Evolutionary conservation across 2,888 invertebrate genomes (phyloP).

Genomic region (Epinotia bilunana): DNA sequence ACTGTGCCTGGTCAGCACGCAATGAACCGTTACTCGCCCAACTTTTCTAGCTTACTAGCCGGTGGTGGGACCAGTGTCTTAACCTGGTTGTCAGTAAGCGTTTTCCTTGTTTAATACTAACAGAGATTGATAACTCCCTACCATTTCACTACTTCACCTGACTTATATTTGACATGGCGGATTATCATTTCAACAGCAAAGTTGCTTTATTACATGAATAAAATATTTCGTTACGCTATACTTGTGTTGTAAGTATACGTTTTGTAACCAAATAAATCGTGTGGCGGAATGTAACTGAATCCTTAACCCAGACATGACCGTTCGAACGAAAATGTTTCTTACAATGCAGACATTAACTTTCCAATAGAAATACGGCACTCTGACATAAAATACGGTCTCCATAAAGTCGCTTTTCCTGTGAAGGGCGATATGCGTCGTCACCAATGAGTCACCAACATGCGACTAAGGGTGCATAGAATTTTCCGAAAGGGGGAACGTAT

Average conservation of each 20-base stretch:
- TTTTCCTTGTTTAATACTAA: no score
- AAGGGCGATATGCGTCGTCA: constrained; percentile 21
- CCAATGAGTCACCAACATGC: constrained; percentile 43
- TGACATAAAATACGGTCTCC: not conserved
- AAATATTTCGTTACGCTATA: no score
- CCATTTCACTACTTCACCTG: not conserved
- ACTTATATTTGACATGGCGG: not conserved
- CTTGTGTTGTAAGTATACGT: no score
- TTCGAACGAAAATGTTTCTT: constrained; percentile 8
- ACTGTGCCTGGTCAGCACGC: no score
- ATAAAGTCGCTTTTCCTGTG: not conserved
- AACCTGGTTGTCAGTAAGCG: not conserved
- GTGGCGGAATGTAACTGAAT: constrained; percentile 10
- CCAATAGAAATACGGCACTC: constrained; percentile 4
- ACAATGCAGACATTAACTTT: not conserved
- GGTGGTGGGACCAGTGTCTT: no score
- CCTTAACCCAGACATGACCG: constrained; percentile 5
- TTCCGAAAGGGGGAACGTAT: constrained; percentile 44
- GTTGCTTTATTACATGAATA: no score
- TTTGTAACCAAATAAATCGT: constrained; percentile 15
- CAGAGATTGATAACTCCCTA: not conserved
- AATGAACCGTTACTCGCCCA: no score
- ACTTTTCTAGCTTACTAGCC: no score
- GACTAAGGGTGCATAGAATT: constrained; percentile 49
- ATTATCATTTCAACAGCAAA: not conserved